phyloP scores from a whole-genome alignment of 2,888 invertebrate species.

The Melanostoma mellinum region DNA sequence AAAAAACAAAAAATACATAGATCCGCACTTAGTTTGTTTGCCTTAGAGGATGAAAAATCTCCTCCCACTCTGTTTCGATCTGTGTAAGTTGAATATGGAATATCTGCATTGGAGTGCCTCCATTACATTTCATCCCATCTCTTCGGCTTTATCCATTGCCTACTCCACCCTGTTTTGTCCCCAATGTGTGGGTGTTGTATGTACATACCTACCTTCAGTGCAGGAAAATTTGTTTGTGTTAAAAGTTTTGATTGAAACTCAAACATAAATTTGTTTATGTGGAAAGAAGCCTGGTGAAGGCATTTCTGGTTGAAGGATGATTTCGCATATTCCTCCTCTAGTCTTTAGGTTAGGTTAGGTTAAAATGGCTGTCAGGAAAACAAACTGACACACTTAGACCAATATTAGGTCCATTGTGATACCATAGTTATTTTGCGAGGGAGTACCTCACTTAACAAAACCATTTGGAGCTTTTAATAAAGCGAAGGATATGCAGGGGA shows the following conservation, averaged over 20 bases:
- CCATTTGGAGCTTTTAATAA: too few relatives aligned
- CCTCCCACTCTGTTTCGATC: conserved; percentile 12
- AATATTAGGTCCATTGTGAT: too few relatives aligned
- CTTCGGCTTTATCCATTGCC: not conserved
- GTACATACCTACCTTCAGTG: conserved; percentile 11
- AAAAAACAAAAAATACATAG: conserved; percentile 23
- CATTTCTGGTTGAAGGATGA: conserved; percentile 31
- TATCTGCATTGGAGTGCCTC: conserved; percentile 57
- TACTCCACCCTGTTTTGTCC: conserved; percentile 27
- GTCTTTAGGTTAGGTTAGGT: too few relatives aligned
- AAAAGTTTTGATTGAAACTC: conserved; percentile 72
- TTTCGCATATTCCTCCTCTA: conserved; percentile 48
- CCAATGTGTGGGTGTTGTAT: conserved; percentile 27
- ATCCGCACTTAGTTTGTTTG: conserved; percentile 42
- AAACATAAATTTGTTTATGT: conserved; percentile 56
- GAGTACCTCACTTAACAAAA: too few relatives aligned
- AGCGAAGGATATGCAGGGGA: too few relatives aligned
- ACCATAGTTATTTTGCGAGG: too few relatives aligned
- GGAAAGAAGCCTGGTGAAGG: conserved; percentile 24
- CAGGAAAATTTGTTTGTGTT: conserved; percentile 65
- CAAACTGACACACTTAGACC: too few relatives aligned
- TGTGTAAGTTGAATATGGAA: conserved; percentile 38
- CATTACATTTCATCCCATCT: not conserved
- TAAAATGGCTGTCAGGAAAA: too few relatives aligned
- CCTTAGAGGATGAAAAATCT: conserved; percentile 23